Base-by-base conservation (phyloP, 2,888 invertebrate species). In the Athalia rosae region DNA sequence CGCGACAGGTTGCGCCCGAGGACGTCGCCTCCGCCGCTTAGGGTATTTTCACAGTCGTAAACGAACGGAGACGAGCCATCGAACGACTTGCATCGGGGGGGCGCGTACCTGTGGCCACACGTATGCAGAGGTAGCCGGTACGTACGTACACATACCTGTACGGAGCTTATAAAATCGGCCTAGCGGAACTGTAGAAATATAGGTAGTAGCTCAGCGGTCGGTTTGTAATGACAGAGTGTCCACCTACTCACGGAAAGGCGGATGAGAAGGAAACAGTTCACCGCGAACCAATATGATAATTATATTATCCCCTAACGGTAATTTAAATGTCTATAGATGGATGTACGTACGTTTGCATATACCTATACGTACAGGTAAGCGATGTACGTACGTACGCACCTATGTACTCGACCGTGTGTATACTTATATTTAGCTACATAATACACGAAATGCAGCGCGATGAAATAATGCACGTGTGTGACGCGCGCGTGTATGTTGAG, bases 151-250 rank as follows among this genome's bases (percentile, higher is more conserved):
- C 41, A 47, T 66, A 43, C 9, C n/a, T 53, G 28, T 56, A 4
- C 8, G 5, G 45, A 58, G 45, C 43, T 71, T 74, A 59, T 61
- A 74, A 74, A 62, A 74, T 50, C 74, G 61, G 47, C 82, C 82
- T 84, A 85, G 84, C 83, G 84, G 86, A 87, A 88, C 87, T 85
- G 85, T 86, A 85, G 87, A 88, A 88, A 89, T 88, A 89, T 87
- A 89, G n/a, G n/a, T n/a, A n/a, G n/a, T n/a, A n/a, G n/a, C n/a
- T n/a, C 88, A 89, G 88, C 86, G 85, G 86, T 85, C 79, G 86
- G 85, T 84, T 84, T 84, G 85, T 89, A 88, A 89, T 89, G 88
- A 89, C 87, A 87, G 88, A 86, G 84, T 84, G 74, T 74, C 74
- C 74, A 74, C 74, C 74, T 74, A 74, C 74, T 62, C 74, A 61